Percentiles rank a stretch among this genome's conserved stretches.
Evolutionary conservation across 2,113 vertebrate genomes (phyloP).

Genomic region (Rhea americana): DNA sequence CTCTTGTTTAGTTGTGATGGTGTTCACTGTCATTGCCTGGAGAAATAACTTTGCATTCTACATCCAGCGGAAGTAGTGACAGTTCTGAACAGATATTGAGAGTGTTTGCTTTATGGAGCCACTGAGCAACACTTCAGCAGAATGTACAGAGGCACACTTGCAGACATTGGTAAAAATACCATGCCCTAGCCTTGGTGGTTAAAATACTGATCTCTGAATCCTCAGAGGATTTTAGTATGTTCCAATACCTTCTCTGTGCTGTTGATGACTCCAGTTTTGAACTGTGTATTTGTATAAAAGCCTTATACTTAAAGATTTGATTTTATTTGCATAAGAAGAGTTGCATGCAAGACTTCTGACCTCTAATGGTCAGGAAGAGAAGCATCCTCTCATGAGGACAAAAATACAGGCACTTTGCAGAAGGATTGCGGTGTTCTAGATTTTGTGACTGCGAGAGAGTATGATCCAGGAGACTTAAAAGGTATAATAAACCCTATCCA

Average conservation of each 20-base stretch:
- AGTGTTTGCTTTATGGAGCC: neutral
- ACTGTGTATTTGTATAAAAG: neutral
- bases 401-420: neutral
- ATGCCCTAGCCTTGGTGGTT: accelerated
- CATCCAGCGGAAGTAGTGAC: neutral
- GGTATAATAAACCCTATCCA: neutral
- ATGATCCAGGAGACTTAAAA: neutral
- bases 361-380: constrained; percentile 36
- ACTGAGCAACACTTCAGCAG: neutral
- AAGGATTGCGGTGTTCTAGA: neutral
- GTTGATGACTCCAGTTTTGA: neutral
- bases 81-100: neutral
- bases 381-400: neutral
- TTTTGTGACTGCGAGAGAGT: neutral
- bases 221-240: neutral
- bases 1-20: neutral
- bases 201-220: neutral
- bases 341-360: constrained; percentile 14
- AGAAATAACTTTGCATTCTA: neutral
- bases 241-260: neutral
- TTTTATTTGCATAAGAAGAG: accelerated
- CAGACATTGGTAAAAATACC: neutral
- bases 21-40: neutral
- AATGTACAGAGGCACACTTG: neutral
- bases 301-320: accelerated